phyloP scores from a whole-genome alignment of 1,140 invertebrate species.

The Coptotermes formosanus region DNA sequence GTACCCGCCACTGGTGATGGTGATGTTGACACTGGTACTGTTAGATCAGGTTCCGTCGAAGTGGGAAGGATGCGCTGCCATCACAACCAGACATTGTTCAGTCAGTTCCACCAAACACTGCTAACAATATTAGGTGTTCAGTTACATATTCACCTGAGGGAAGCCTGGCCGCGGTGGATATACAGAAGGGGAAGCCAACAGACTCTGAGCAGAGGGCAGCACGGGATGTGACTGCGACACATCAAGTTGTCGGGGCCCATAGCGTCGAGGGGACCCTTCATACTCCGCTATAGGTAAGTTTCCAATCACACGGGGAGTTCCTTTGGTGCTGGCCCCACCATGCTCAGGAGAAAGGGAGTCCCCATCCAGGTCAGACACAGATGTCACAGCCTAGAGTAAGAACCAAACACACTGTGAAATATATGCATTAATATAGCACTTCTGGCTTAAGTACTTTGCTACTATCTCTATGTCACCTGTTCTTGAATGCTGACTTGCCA shows the following conservation, averaged over 20 bases:
- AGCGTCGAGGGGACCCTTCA: constrained; percentile 84
- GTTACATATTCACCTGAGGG: constrained; percentile 53
- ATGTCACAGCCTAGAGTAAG: constrained; percentile 48
- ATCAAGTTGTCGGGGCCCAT: constrained; percentile 61
- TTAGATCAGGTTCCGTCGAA: constrained; percentile 45
- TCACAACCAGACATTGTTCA: not conserved
- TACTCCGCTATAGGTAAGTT: constrained; percentile 87
- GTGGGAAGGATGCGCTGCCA: constrained; percentile 30
- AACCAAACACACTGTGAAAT: too few relatives aligned
- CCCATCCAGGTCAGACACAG: constrained; percentile 51
- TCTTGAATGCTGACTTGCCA: too few relatives aligned
- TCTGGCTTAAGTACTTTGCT: too few relatives aligned
- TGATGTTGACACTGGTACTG: constrained; percentile 51
- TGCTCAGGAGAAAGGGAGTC: constrained; percentile 53
- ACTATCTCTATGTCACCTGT: too few relatives aligned
- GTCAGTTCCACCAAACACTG: not conserved
- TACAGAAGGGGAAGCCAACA: constrained; percentile 62
- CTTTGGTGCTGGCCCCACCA: constrained; percentile 41
- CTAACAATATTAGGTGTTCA: not conserved
- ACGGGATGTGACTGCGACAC: constrained; percentile 48
- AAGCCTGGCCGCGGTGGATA: constrained; percentile 71
- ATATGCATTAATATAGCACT: too few relatives aligned
- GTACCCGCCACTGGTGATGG: constrained; percentile 47
- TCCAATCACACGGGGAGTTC: constrained; percentile 69
- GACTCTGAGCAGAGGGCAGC: constrained; percentile 56